A percentile compares a stretch with the other conserved stretches of the same genome.
These are phyloP conservation scores for Cheiracanthium punctorium DNA, from an alignment of 2,888 invertebrate genomes.

Conservation along the genomic window DNA sequence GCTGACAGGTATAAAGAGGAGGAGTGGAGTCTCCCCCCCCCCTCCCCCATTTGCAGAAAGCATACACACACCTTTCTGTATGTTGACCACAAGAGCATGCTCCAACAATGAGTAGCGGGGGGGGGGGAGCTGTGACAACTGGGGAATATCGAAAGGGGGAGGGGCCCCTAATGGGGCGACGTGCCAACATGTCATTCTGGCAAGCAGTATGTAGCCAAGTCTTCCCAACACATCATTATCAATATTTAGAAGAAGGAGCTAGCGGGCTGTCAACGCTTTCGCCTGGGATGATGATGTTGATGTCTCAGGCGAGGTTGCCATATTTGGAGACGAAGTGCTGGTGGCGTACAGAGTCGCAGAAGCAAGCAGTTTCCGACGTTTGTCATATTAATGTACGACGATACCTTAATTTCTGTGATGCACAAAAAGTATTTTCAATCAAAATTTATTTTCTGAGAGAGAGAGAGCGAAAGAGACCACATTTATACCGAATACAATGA, in stretches of 20 bases:
- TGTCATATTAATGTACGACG: too few species aligned
- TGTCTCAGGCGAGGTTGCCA: conserved; percentile 38
- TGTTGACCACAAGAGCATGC: conserved; percentile 69
- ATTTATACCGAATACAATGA: too few species aligned
- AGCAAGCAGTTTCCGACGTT: too few species aligned
- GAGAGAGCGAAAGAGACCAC: too few species aligned
- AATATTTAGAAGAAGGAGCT: conserved; percentile 36
- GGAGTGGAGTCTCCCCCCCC: not conserved
- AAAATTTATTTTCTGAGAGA: too few species aligned
- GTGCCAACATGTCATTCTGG: conserved; percentile 70
- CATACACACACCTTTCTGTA: conserved; percentile 25
- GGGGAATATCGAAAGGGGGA: conserved; percentile 34
- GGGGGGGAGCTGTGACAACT: conserved; percentile 61
- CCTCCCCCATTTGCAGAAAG: too few species aligned
- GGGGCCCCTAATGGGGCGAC: conserved; percentile 68
- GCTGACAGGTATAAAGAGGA: conserved; percentile 63
- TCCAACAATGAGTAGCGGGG: conserved; percentile 58
- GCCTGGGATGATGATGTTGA: not conserved
- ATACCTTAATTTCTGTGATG: too few species aligned
- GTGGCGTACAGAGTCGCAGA: too few species aligned
- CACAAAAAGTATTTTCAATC: too few species aligned
- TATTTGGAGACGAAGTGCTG: conserved; percentile 43
- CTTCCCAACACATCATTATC: conserved; percentile 58
- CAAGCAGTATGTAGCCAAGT: conserved; percentile 61
- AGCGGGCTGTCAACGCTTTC: conserved; percentile 62